Percentiles rank a stretch among this genome's conserved stretches.
phyloP scores from a whole-genome alignment of 2,113 vertebrate species.

The Pachypanchax playfairii region DNA sequence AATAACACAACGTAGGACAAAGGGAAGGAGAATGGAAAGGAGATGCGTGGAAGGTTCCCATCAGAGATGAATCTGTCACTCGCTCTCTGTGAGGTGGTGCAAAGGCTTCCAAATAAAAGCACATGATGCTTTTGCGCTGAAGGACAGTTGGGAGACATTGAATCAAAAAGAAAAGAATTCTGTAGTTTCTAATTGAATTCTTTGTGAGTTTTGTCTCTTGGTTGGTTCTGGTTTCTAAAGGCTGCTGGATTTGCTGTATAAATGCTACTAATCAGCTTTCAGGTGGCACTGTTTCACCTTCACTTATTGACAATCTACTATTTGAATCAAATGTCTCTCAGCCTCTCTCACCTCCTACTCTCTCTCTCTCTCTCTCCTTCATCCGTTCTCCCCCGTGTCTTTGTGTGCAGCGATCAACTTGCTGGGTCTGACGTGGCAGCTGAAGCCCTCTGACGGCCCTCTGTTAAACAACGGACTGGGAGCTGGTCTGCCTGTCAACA shows the following conservation, averaged over 20 bases:
- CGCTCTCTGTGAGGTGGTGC: conserved; percentile 45
- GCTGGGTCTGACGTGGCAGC: conserved; percentile 97
- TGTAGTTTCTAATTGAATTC: conserved; percentile 49
- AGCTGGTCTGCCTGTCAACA: conserved; percentile 86
- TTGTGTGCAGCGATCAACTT: conserved; percentile 92
- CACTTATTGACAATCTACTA: conserved; percentile 9
- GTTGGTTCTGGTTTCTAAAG: conserved; percentile 31
- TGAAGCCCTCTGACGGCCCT: conserved; percentile 92
- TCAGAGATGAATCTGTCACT: conserved; percentile 74
- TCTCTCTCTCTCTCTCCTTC: conserved; percentile 15
- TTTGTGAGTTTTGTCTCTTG: conserved; percentile 37
- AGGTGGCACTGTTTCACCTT: conserved; percentile 27
- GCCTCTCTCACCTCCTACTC: neutral
- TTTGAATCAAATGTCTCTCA: conserved; percentile 19
- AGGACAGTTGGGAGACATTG: conserved; percentile 39
- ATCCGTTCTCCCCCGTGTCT: conserved; percentile 68
- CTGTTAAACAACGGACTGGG: conserved; percentile 94
- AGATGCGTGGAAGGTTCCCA: conserved; percentile 59
- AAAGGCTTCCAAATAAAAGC: conserved; percentile 58
- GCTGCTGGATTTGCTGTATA: conserved; percentile 5
- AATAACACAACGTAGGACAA: conserved; percentile 65
- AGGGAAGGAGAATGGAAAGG: conserved; percentile 55
- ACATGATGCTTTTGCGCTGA: conserved; percentile 47
- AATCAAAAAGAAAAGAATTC: conserved; percentile 21
- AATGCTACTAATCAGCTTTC: conserved; percentile 47